Evolutionary conservation across 1,140 invertebrate species (phyloP).

Genomic region (Bombus waltoni): DNA sequence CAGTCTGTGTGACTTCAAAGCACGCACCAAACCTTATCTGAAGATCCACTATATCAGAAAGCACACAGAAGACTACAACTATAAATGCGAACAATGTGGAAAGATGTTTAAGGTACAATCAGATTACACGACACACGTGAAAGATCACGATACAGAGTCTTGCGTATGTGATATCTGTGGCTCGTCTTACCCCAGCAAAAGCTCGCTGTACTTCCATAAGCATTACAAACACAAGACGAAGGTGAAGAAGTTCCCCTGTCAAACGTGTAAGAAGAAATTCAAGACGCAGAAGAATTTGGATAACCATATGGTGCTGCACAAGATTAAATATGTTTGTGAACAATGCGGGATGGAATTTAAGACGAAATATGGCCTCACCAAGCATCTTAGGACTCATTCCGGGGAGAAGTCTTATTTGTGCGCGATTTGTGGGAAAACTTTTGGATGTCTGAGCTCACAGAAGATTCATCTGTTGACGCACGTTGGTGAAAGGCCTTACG

Average conservation of each 20-base stretch:
- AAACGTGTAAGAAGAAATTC: constrained; percentile 80
- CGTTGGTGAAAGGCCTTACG: constrained; percentile 82
- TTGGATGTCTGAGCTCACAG: constrained; percentile 81
- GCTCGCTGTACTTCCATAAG: constrained; percentile 77
- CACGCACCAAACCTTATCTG: constrained; percentile 79
- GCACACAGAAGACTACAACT: constrained; percentile 82
- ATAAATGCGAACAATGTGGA: constrained; percentile 85
- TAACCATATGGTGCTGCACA: constrained; percentile 78
- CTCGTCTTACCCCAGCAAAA: constrained; percentile 83
- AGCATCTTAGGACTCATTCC: constrained; percentile 86
- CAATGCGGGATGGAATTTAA: constrained; percentile 85
- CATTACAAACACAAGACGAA: constrained; percentile 82
- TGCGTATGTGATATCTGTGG: constrained; percentile 84
- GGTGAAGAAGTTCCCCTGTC: constrained; percentile 81
- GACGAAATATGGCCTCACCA: constrained; percentile 85
- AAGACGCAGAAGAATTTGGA: constrained; percentile 81
- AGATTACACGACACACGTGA: constrained; percentile 82
- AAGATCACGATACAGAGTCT: constrained; percentile 79
- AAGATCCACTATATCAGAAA: constrained; percentile 83
- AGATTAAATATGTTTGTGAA: constrained; percentile 83
- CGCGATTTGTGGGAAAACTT: constrained; percentile 84
- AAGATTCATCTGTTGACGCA: constrained; percentile 82
- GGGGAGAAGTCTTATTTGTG: constrained; percentile 87
- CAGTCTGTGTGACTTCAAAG: constrained; percentile 76
- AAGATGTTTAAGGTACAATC: constrained; percentile 85